Evolutionary conservation across 2,888 invertebrate genomes (phyloP), one percentile per base, ranked within the genome.

Genomic region (Apamea anceps): DNA sequence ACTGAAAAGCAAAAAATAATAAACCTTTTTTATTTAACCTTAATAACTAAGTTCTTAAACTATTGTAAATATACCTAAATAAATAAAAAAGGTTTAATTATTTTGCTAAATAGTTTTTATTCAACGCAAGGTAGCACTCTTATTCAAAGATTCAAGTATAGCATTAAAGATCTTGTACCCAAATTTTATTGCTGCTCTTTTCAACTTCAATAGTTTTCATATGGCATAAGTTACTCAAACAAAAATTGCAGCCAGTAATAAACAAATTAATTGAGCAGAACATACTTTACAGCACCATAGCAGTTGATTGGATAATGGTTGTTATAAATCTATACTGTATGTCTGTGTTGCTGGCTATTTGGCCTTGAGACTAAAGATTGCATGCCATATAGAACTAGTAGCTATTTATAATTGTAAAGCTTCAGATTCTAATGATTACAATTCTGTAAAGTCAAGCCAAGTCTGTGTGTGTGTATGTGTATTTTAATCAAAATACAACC

Each of bases 341-440:
- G 42, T 51, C 0, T 2, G 1, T 62, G 25, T 77, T 73, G 66
- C 67, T 75, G 37, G 66, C 32, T 13, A 13, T 76, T 42, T 82
- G 63, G 12, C 86, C 87, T 86, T 86, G 85, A 79, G 4, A n/a
- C 25, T 18, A 28, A 65, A 79, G 54, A 74, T 67, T 85, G 54
- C 13, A 32, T 81, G 71, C 78, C 81, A 48, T 75, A 15, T 72
- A 54, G 28, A 65, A 70, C 18, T 51, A 12, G 21, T 63, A 57
- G 62, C 60, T 60, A 66, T 48, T 15, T 72, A 71, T 25, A 65
- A 51, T 63, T n/a, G 21, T 54, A 25, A 12, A 57, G n/a, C 57
- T 57, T n/a, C n/a, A n/a, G 57, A n/a, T 12, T 57, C 57, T n/a
- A n/a, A 57, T 7, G 51, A 51, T 18, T 51, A 21, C 21, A 21